Conservation (phyloP, 2,888 invertebrate species). For the Heterodera filipjevi region DNA sequence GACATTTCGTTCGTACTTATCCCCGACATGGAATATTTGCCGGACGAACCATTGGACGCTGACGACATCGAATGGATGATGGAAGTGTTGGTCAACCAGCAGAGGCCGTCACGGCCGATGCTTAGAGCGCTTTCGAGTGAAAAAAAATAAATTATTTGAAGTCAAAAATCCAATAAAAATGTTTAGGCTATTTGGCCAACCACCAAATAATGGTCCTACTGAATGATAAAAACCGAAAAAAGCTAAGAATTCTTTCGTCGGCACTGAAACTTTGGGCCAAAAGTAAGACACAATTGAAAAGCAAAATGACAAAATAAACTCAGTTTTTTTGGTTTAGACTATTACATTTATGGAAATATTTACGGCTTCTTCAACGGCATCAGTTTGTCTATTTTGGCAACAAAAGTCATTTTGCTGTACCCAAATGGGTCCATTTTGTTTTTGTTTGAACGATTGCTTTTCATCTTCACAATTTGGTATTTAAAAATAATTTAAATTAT, state of each 20-base stretch:
- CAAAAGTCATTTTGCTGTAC: not conserved
- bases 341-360: constrained; percentile 10
- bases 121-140: not conserved
- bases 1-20: not conserved
- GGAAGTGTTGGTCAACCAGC: not conserved
- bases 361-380: not conserved
- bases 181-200: not conserved
- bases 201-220: not conserved
- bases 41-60: not conserved
- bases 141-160: not conserved
- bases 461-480: not conserved
- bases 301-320: not conserved
- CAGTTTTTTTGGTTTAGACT: not conserved
- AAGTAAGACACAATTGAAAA: constrained; percentile 3
- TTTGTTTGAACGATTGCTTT: not conserved
- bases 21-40: not conserved
- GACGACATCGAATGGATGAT: constrained; percentile 7
- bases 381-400: not conserved
- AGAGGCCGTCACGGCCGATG: not conserved
- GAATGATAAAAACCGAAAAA: not conserved
- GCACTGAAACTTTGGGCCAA: constrained; percentile 1
- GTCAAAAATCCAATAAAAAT: not conserved
- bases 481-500: no score
- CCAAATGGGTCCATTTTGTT: not conserved
- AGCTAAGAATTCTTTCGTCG: not conserved